Evolutionary conservation across 2,888 invertebrate genomes (phyloP), one percentile per base, ranked within the genome.

Genomic region (Dermolepida albohirtum): DNA sequence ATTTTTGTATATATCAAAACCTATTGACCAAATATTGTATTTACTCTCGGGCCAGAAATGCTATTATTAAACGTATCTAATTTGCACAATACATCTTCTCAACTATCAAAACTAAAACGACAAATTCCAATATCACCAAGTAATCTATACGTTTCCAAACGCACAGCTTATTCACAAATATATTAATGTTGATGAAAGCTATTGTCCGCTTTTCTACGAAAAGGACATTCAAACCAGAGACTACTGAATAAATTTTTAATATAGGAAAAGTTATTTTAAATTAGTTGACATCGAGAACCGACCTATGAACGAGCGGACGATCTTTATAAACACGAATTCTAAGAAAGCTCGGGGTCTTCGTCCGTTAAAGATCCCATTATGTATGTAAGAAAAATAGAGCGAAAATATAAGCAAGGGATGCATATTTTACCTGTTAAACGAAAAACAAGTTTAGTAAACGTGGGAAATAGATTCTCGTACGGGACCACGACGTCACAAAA

Each of bases 371-470:
- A 39, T 34, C 47, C 69, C 55, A 54, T 69, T 69, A 66, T 69
- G 39, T 22, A 22, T 54, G 29, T 34, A 54, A 62, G 64, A 64
- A 70, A 65, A 66, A 66, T 57, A 66, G 54, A 65, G 51, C 65
- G 66, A 64, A 54, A 64, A 66, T n/a, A n/a, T 66, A 65, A 68
- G 70, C 69, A 66, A 64, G 63, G 64, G 66, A 57, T 69, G 66
- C 66, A 69, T 69, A 67, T 69, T 72, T 71, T 74, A 71, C 71
- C 72, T 72, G 70, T 66, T 67, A 65, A 64, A 41, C 66, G 66
- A 71, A 73, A 72, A 74, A 74, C 72, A 71, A 74, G 72, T 73
- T 72, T 67, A 59, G 47, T 64, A 69, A 34, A 70, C 74, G 74
- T 74, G 74, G 73, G 74, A 74, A 74, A 69, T 47, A 62, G 54